phyloP scores from a whole-genome alignment of 1,140 invertebrate genomes.

The Agrilus planipennis region DNA sequence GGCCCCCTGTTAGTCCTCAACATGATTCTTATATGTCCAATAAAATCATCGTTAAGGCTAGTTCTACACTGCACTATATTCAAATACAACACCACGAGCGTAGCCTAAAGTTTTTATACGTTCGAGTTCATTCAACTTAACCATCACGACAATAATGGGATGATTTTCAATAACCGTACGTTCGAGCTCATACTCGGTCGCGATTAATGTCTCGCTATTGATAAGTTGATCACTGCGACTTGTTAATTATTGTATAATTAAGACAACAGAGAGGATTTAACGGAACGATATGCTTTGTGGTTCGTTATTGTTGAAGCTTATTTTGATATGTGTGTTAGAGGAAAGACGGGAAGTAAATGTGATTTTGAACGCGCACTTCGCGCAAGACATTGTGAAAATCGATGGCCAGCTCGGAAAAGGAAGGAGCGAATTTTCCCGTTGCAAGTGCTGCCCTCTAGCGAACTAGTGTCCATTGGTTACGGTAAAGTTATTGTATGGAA shows the following conservation, averaged over 20 bases:
- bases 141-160: too few species aligned
- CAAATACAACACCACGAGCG: too few species aligned
- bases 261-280: neutral
- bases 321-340: constrained; percentile 9
- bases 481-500: neutral
- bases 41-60: neutral
- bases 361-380: constrained; percentile 11
- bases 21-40: neutral
- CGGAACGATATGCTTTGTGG: neutral
- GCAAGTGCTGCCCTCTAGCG: neutral
- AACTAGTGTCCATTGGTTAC: neutral
- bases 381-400: constrained; percentile 11
- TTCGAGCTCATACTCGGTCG: too few species aligned
- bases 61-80: constrained; percentile 1
- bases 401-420: constrained; percentile 4
- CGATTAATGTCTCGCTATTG: too few species aligned
- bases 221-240: too few species aligned
- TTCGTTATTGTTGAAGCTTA: neutral
- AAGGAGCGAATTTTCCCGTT: constrained; percentile 4
- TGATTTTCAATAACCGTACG: too few species aligned
- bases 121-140: too few species aligned
- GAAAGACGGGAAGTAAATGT: constrained; percentile 5
- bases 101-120: too few species aligned
- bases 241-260: neutral
- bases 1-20: constrained; percentile 8